These are phyloP conservation scores for Chionodraco myersi DNA, from an alignment of 2,113 vertebrate genomes.

Conservation along the genomic window DNA sequence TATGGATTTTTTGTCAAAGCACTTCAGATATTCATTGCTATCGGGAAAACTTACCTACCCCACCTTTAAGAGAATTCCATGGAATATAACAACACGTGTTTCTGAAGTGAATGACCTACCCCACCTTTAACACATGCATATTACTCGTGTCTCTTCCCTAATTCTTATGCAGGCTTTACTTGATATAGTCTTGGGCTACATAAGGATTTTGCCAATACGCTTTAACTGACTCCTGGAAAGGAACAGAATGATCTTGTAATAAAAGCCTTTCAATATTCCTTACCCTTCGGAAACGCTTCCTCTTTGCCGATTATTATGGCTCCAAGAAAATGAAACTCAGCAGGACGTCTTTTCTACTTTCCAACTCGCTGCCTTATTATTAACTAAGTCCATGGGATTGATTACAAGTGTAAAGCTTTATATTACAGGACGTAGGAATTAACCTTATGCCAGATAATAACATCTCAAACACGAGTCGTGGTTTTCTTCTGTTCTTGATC, in stretches of 20 bases:
- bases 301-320: background rate
- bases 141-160: no score
- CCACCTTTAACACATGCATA: no score
- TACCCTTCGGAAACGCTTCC: background rate
- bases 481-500: background rate
- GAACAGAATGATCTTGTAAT: background rate
- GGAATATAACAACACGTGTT: no score
- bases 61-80: no score
- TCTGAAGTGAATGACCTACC: no score
- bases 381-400: no score
- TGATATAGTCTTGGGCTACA: background rate
- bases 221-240: background rate
- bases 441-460: background rate
- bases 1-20: no score
- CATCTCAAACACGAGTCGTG: background rate
- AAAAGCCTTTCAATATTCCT: background rate
- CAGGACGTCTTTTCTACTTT: background rate
- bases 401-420: background rate
- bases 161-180: no score
- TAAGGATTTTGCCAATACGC: background rate
- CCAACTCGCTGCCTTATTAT: background rate
- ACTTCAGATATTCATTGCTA: no score
- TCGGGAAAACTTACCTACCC: no score
- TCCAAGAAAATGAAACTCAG: background rate
- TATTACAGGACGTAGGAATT: background rate